These are phyloP conservation scores for Sipha flava DNA, from an alignment of 1,140 invertebrate species.

Conservation along the genomic window DNA sequence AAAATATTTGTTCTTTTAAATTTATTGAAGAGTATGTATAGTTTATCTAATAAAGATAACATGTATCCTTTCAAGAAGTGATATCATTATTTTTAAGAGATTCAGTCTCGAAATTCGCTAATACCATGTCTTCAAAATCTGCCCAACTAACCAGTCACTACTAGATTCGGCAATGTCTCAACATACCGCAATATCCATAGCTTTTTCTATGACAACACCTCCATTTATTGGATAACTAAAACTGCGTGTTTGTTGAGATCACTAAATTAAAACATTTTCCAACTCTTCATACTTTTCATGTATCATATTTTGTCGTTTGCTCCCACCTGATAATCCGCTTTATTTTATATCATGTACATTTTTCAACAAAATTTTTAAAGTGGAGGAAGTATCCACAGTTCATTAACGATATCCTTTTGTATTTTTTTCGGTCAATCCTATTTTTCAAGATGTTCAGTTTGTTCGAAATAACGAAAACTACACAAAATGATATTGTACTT, in stretches of 20 bases:
- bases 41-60: not conserved
- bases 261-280: not conserved
- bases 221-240: not conserved
- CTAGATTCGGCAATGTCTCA: conserved; percentile 19
- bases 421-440: not conserved
- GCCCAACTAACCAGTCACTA: not conserved
- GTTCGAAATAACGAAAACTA: too few species aligned
- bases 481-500: too few species aligned
- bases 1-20: not conserved
- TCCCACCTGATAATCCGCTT: too few species aligned
- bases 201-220: too few species aligned
- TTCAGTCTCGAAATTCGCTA: not conserved
- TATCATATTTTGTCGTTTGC: too few species aligned
- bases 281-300: too few species aligned
- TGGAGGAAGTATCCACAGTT: too few species aligned
- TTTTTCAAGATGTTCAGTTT: too few species aligned
- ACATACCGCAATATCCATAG: not conserved
- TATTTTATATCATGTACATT: too few species aligned
- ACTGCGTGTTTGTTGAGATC: conserved; percentile 26
- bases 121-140: too few species aligned
- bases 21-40: not conserved
- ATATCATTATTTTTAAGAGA: not conserved
- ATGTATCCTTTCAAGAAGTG: not conserved
- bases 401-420: not conserved
- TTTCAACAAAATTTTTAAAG: too few species aligned